These are phyloP conservation scores for Lepeophtheirus salmonis DNA, from an alignment of 1,140 invertebrate genomes.

Conservation along the genomic window DNA sequence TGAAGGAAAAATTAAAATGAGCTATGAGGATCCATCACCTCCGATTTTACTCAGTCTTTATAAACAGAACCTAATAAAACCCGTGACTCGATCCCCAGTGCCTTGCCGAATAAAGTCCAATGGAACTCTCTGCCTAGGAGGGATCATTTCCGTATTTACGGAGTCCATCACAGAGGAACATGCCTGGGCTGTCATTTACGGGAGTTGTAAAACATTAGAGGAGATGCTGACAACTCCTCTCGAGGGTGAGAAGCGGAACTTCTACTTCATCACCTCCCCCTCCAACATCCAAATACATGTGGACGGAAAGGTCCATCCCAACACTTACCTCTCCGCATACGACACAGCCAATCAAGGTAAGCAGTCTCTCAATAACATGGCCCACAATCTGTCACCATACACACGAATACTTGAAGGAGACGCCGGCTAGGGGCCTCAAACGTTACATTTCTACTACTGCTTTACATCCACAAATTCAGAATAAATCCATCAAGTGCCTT, in stretches of 20 bases:
- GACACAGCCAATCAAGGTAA: no score
- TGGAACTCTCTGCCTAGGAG: not conserved
- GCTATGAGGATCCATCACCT: no score
- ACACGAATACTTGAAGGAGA: no score
- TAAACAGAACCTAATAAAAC: not conserved
- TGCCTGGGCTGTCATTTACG: not conserved
- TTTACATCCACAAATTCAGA: no score
- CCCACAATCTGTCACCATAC: no score
- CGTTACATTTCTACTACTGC: no score
- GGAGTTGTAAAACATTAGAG: not conserved
- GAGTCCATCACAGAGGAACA: not conserved
- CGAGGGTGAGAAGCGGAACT: not conserved
- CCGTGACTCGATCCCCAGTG: not conserved
- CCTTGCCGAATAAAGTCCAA: not conserved
- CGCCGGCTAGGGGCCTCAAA: no score
- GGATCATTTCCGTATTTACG: not conserved
- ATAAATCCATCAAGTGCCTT: no score
- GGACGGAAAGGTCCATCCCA: not conserved
- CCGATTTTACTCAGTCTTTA: not conserved
- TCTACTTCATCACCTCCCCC: not conserved
- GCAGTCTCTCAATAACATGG: no score
- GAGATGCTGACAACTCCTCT: not conserved
- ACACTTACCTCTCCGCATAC: not conserved
- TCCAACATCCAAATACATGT: not conserved
- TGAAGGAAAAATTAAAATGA: no score